A percentile compares a stretch with the other conserved stretches of the same genome.
Conservation (phyloP, 2,797 vertebrate genomes). For the Darevskia mixta region DNA sequence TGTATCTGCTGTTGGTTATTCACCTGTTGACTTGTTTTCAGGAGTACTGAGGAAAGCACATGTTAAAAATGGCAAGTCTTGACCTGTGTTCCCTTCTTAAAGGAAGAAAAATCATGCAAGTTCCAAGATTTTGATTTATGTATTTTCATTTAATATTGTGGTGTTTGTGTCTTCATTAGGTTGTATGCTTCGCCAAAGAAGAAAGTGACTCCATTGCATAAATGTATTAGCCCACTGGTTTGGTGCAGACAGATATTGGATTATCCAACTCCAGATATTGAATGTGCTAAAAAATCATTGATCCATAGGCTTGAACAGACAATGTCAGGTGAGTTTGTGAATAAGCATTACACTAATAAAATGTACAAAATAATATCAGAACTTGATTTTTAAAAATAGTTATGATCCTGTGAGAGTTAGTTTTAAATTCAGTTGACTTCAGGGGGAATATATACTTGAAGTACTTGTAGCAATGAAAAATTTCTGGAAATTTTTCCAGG, state of each 20-base stretch:
- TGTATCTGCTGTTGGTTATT: background rate
- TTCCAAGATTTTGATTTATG: background rate
- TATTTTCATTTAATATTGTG: slow-evolving; percentile 42
- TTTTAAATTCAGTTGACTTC: background rate
- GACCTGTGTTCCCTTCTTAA: background rate
- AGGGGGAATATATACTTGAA: background rate
- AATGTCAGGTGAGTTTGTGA: slow-evolving; percentile 89
- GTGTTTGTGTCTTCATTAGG: slow-evolving; percentile 78
- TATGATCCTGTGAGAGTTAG: background rate
- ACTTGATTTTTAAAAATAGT: background rate
- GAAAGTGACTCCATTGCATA: slow-evolving; percentile 90
- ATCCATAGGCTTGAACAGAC: slow-evolving; percentile 97
- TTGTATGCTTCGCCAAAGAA: slow-evolving; percentile 93
- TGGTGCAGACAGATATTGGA: slow-evolving; percentile 98
- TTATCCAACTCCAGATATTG: slow-evolving; percentile 96
- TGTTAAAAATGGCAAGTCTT: background rate
- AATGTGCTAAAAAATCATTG: slow-evolving; percentile 96
- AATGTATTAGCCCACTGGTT: slow-evolving; percentile 90
- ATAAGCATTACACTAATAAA: slow-evolving; percentile 17
- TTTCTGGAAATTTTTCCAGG: no score
- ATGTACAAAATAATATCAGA: background rate
- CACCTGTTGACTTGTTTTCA: background rate
- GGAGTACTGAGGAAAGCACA: background rate
- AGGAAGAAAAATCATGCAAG: slow-evolving; percentile 26
- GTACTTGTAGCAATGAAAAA: no score